phyloP scores from a whole-genome alignment of 2,888 invertebrate genomes.

The Callimorpha dominula region DNA sequence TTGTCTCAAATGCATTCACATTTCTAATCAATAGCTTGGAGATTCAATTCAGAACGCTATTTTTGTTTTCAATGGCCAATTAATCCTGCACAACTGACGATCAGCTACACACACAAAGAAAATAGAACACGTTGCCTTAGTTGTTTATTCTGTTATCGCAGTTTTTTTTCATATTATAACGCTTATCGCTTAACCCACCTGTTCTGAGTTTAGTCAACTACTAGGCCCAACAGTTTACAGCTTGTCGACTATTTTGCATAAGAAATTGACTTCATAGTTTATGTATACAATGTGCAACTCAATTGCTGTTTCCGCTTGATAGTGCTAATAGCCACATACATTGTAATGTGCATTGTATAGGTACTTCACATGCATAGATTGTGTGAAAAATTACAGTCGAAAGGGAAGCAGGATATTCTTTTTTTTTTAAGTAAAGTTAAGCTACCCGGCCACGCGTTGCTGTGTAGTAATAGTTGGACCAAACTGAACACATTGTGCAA shows the following conservation, averaged over 20 bases:
- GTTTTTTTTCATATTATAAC: slow-evolving; percentile 29
- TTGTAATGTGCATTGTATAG: background rate
- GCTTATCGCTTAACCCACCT: slow-evolving; percentile 50
- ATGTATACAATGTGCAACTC: background rate
- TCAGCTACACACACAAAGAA: slow-evolving; percentile 19
- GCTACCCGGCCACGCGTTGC: too few relatives aligned
- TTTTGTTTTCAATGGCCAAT: background rate
- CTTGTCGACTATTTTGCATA: slow-evolving; percentile 8
- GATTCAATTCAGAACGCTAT: background rate
- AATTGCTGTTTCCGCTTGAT: slow-evolving; percentile 6
- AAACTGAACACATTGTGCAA: too few relatives aligned
- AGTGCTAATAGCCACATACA: slow-evolving; percentile 5
- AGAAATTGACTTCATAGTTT: slow-evolving; percentile 23
- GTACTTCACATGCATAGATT: background rate
- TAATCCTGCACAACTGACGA: slow-evolving; percentile 4
- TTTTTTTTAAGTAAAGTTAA: too few relatives aligned
- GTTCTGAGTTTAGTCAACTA: slow-evolving; percentile 45
- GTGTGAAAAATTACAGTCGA: background rate
- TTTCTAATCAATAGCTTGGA: background rate
- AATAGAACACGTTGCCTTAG: slow-evolving; percentile 26
- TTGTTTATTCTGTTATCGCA: slow-evolving; percentile 40
- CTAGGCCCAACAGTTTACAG: slow-evolving; percentile 18
- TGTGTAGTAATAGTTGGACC: too few relatives aligned
- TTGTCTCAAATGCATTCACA: background rate
- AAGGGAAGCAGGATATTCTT: background rate